Conservation (phyloP, 2,888 invertebrate genomes). For the Iselma pallidipennis region DNA sequence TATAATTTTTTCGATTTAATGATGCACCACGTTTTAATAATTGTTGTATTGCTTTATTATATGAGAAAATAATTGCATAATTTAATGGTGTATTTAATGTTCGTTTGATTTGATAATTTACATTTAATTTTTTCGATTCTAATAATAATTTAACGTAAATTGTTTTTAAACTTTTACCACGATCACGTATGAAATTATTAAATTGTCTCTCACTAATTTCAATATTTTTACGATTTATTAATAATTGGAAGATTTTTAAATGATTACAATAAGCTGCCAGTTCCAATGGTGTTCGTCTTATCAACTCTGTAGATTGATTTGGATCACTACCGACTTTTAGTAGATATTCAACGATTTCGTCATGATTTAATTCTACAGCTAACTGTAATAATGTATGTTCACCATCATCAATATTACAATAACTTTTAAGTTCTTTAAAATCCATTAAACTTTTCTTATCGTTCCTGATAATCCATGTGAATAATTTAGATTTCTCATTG, state of each 20-base stretch:
- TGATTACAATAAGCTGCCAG: conserved; percentile 7
- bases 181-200: conserved; percentile 6
- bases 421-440: neutral
- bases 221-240: conserved; percentile 5
- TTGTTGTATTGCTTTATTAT: conserved; percentile 13
- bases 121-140: conserved; percentile 13
- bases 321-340: conserved; percentile 11
- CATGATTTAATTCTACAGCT: neutral
- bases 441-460: neutral
- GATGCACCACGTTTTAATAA: conserved; percentile 3
- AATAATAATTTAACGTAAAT: conserved; percentile 8
- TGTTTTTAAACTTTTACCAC: neutral
- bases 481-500: conserved; percentile 8
- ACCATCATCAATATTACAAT: neutral
- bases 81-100: conserved; percentile 13
- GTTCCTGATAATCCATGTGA: conserved; percentile 2
- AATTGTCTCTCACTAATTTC: conserved; percentile 1
- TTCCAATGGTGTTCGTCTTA: conserved; percentile 5
- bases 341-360: conserved; percentile 5
- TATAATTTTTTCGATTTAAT: neutral
- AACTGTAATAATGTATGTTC: conserved; percentile 15
- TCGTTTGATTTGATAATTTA: neutral
- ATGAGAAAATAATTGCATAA: conserved; percentile 9
- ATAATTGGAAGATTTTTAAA: conserved; percentile 3
- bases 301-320: neutral